Conservation (phyloP, 23 tunicate species). For the Styela clava region DNA sequence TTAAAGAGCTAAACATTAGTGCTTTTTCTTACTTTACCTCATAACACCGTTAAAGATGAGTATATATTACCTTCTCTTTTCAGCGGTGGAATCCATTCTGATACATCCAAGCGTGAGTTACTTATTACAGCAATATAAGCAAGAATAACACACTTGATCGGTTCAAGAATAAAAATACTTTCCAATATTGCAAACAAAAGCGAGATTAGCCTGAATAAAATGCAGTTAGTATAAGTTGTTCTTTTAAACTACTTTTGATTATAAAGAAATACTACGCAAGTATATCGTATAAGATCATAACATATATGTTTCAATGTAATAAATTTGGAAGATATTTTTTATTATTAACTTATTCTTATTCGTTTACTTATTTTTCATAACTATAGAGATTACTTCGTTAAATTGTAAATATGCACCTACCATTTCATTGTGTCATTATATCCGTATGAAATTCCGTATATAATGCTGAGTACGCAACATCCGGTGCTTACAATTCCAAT, state of each 20-base stretch:
- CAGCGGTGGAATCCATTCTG: constrained; percentile 50
- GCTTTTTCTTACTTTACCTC: no score
- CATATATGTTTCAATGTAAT: no score
- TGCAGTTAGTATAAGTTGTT: background rate
- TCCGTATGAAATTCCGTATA: constrained; percentile 30
- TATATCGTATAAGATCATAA: no score
- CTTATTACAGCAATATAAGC: constrained; percentile 12
- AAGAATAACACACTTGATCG: constrained; percentile 26
- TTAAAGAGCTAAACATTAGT: no score
- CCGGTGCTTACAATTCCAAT: background rate
- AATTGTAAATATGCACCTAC: no score
- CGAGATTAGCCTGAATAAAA: constrained; percentile 40
- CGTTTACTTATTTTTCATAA: no score
- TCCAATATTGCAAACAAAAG: constrained; percentile 20
- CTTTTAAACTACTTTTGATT: background rate
- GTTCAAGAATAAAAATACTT: constrained; percentile 33
- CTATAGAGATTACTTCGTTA: no score
- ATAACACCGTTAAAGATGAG: no score
- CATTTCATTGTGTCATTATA: constrained; percentile 28
- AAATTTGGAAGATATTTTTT: no score
- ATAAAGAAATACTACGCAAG: no score
- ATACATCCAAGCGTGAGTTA: constrained; percentile 16
- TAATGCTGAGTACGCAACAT: constrained; percentile 23
- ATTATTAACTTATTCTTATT: no score
- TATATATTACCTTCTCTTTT: background rate